A percentile compares a stretch with the other conserved stretches of the same genome.
Evolutionary conservation across 2,797 vertebrate genomes (phyloP).

Genomic region (Threskiornis aethiopicus): DNA sequence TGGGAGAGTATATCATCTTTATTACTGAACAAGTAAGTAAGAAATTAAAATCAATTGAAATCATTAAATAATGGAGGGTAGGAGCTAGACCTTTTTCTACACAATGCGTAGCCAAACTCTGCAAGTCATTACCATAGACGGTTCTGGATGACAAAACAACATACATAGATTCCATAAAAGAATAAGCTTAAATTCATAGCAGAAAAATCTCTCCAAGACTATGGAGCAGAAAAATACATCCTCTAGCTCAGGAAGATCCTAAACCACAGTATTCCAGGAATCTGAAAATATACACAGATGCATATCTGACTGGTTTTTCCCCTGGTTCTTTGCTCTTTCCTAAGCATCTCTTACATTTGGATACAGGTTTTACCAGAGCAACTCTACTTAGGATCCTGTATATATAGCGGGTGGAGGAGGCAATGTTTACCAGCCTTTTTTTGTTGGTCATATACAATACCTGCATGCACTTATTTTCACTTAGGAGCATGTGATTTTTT

Average conservation of each 20-base stretch:
- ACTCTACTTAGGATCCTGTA: background rate
- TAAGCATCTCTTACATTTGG: background rate
- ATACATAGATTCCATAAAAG: background rate
- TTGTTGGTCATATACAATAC: background rate
- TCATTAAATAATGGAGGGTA: background rate
- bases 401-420: no score
- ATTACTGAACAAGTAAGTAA: background rate
- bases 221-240: rapidly evolving
- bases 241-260: background rate
- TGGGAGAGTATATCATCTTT: background rate
- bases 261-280: background rate
- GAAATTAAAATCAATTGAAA: no score
- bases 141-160: background rate
- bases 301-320: background rate
- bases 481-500: background rate
- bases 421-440: background rate
- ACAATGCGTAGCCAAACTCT: background rate
- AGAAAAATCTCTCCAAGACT: background rate
- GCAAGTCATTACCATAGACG: background rate
- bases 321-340: background rate
- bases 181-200: background rate
- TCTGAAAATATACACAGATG: background rate
- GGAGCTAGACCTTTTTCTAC: background rate
- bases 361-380: background rate
- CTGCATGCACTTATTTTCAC: background rate